These are phyloP conservation scores for Drosophila nebulosa DNA, from an alignment of 1,140 invertebrate genomes.

Conservation along the genomic window DNA sequence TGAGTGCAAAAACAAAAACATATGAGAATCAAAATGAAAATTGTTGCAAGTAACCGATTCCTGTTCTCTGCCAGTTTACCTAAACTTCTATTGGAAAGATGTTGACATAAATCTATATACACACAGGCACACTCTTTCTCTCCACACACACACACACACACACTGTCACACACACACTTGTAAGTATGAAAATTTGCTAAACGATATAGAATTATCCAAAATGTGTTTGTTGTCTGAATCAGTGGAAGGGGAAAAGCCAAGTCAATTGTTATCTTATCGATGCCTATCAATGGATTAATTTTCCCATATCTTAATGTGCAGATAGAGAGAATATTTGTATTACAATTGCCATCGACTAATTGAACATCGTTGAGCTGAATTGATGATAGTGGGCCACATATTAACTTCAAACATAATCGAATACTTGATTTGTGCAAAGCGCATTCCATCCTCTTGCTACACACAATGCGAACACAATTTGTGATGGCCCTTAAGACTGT, in stretches of 20 bases:
- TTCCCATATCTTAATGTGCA: background rate
- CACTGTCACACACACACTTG: too few species aligned
- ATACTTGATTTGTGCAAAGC: background rate
- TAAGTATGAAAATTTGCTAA: too few species aligned
- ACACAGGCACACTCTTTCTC: too few species aligned
- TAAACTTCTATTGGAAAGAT: conserved; percentile 15
- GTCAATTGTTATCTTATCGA: background rate
- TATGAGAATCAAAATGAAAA: too few species aligned
- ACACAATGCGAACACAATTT: background rate
- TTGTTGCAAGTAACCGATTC: too few species aligned
- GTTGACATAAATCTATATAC: background rate
- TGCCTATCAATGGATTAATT: background rate
- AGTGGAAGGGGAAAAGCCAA: background rate
- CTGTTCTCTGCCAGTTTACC: too few species aligned
- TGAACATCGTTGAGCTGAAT: background rate
- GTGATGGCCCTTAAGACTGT: background rate
- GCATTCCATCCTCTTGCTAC: background rate
- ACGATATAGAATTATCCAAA: background rate
- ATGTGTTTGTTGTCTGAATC: background rate
- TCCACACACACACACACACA: too few species aligned
- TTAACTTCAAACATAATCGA: background rate
- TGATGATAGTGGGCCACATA: background rate
- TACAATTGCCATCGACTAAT: background rate
- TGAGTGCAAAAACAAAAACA: background rate
- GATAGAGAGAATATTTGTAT: background rate